These are phyloP conservation scores for Protonibea diacanthus DNA, from an alignment of 2,797 vertebrate species.

Conservation along the genomic window DNA sequence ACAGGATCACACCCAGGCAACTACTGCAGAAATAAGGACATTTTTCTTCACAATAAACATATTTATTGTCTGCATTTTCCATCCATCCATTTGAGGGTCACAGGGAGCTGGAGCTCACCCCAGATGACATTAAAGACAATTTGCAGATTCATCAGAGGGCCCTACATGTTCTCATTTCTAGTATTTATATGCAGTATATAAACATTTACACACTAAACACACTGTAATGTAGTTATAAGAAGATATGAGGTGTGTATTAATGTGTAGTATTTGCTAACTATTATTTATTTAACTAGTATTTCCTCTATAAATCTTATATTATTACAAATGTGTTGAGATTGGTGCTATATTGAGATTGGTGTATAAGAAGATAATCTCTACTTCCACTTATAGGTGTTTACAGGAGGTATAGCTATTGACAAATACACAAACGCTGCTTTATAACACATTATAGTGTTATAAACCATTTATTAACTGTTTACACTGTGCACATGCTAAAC, in stretches of 20 bases:
- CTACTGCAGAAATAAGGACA: neutral
- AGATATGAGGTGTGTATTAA: neutral
- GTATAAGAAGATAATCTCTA: no score
- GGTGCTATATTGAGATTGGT: neutral
- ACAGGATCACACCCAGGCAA: neutral
- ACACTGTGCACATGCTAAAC: neutral
- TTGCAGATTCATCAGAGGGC: no score
- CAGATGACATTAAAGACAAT: no score
- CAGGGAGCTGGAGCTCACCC: no score
- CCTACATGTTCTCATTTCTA: neutral
- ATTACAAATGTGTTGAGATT: neutral
- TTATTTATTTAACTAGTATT: neutral
- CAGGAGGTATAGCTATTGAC: neutral
- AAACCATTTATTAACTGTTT: neutral
- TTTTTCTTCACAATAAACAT: no score
- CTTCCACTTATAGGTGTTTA: neutral
- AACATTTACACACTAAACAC: neutral
- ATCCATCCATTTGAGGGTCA: no score
- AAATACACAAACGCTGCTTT: neutral
- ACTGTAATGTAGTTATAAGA: neutral
- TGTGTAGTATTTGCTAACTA: neutral
- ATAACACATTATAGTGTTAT: neutral
- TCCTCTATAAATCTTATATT: neutral
- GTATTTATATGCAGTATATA: neutral
- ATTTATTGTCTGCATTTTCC: no score